These are phyloP conservation scores for Rhopilema esculentum DNA, from an alignment of 30 jellyfish, hydroid and myxozoan species.

Conservation along the genomic window DNA sequence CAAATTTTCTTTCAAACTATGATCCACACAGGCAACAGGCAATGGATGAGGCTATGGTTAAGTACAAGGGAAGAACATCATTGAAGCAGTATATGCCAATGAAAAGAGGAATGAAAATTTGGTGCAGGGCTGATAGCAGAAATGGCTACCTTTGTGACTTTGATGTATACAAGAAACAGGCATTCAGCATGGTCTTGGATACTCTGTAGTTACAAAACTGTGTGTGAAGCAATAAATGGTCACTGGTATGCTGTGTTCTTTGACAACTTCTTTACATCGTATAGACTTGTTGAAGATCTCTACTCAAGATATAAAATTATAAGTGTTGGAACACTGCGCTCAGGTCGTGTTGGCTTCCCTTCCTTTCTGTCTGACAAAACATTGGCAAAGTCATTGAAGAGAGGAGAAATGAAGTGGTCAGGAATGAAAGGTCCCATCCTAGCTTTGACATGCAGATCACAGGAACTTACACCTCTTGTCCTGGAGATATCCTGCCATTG, in stretches of 20 bases:
- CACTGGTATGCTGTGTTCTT: conserved; percentile 63
- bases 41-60: conserved; percentile 83
- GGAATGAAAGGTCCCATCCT: conserved; percentile 45
- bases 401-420: conserved; percentile 39
- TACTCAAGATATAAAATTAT: background rate
- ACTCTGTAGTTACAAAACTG: conserved; percentile 48
- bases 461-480: conserved; percentile 37
- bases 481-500: conserved; percentile 14
- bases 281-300: conserved; percentile 64
- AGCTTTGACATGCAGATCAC: conserved; percentile 53
- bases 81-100: conserved; percentile 79
- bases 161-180: conserved; percentile 51
- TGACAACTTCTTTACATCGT: conserved; percentile 61
- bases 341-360: conserved; percentile 42
- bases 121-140: conserved; percentile 67
- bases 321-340: conserved; percentile 56
- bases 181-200: conserved; percentile 58
- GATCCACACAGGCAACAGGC: conserved; percentile 49
- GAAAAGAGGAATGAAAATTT: conserved; percentile 79
- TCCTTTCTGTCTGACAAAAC: conserved; percentile 4
- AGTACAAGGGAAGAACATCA: conserved; percentile 75
- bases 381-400: background rate
- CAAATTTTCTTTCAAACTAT: conserved; percentile 20
- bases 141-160: conserved; percentile 77
- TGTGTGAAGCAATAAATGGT: conserved; percentile 43